A percentile compares a stretch with the other conserved stretches of the same genome.
These are phyloP conservation scores for Andrena dorsata DNA, from an alignment of 2,888 invertebrate genomes.

Conservation along the genomic window DNA sequence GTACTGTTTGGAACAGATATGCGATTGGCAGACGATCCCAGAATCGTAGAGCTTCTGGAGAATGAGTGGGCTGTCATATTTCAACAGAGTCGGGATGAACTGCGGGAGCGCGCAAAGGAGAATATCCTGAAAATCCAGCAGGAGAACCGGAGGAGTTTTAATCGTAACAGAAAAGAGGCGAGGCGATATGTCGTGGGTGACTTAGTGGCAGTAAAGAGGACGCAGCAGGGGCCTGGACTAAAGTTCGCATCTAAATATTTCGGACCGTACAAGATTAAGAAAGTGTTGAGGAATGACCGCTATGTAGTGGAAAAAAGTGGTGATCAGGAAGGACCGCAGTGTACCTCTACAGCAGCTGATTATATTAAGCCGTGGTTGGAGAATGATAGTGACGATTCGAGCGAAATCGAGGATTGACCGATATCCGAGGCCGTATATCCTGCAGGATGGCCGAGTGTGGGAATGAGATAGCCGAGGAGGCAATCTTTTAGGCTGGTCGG, in stretches of 20 bases:
- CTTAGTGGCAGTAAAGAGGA: background rate
- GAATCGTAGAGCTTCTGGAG: no score
- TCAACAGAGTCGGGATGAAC: background rate
- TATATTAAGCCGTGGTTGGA: background rate
- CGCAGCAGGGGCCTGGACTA: background rate
- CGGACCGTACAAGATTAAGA: no score
- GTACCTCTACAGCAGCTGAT: background rate
- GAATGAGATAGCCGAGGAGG: background rate
- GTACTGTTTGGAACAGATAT: no score
- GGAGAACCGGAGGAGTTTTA: constrained; percentile 7
- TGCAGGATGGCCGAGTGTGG: background rate
- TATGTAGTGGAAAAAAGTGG: constrained; percentile 1
- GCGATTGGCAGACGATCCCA: no score
- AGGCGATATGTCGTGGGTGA: background rate
- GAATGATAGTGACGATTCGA: background rate
- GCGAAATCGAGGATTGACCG: background rate
- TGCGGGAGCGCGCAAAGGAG: constrained; percentile 1
- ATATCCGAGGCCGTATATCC: background rate
- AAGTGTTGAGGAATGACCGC: no score
- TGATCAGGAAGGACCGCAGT: constrained; percentile 3
- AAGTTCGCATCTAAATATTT: no score
- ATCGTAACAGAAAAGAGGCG: background rate
- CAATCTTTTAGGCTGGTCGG: no score
- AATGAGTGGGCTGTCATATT: no score
- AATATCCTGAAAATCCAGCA: constrained; percentile 1